Evolutionary conservation across 2,888 invertebrate genomes (phyloP), one percentile per base, ranked within the genome.

Genomic region (Therioaphis trifolii): DNA sequence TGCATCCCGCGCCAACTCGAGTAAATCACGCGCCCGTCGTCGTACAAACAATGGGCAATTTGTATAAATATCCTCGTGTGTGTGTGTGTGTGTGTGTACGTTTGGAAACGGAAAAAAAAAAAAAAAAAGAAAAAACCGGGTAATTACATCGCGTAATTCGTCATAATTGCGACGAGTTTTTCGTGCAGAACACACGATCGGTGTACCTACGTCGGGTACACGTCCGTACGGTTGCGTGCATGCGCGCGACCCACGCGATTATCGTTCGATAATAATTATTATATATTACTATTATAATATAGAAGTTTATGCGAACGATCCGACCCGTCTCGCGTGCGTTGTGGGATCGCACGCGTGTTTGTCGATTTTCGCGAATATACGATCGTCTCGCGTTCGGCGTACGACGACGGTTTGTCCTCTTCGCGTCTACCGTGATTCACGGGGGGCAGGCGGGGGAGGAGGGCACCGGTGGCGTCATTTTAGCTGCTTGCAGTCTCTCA

Each of bases 61-160:
- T 63, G 63, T 58, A 43, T 58, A 58, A 7, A 35, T 35, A 35
- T 35, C 18, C 29, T 15, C 29, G 15, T 63, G 15, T 63, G 18
- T 29, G 9, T 63, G 9, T 61, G 4, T 58, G 3, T 46, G 46
- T 52, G 29, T 14, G n/a, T 55, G 49, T 35, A 52, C 2, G 24
- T 43, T 77, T n/a, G 76, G 49, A 66, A 63, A 66, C 76, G 27
- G 18, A 43, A 43, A 27, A 14, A 21, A 72, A 69, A 69, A 49
- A 46, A 21, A 40, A 24, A 46, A 55, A 35, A 74, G 61, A 24
- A 46, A 63, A 46, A 76, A 46, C 46, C 27, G 43, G 61, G 63
- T 63, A 76, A 76, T 76, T 76, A 76, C 75, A 46, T 63, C 76
- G 46, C 76, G 76, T 77, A 77, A 77, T 77, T 77, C 29, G 75